These are phyloP conservation scores for Saccopteryx leptura DNA, from an alignment of 2,113 vertebrate genomes.

Conservation along the genomic window DNA sequence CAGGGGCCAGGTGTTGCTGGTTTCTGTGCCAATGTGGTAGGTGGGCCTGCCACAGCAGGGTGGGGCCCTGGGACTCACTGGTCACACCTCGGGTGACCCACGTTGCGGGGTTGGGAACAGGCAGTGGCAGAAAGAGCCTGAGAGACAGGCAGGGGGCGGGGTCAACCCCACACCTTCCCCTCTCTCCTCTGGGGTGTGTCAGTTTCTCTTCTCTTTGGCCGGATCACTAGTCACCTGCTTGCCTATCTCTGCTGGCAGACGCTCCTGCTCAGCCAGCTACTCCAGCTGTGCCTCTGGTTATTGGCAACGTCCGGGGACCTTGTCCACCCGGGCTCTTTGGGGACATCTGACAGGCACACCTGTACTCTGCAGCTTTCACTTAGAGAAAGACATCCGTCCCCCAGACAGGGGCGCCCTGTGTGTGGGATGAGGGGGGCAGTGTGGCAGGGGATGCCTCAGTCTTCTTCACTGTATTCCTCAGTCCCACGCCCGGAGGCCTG, in stretches of 20 bases:
- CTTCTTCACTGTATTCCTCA: neutral
- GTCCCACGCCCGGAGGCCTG: neutral
- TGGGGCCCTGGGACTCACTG: fast-evolving
- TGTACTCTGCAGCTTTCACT: neutral
- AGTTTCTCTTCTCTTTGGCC: neutral
- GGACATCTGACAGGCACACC: neutral
- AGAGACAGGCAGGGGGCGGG: fast-evolving
- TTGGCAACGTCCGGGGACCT: fast-evolving
- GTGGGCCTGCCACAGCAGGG: fast-evolving
- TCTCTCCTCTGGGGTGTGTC: neutral
- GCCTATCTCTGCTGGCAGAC: neutral
- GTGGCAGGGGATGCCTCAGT: fast-evolving
- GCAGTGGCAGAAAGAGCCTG: fast-evolving
- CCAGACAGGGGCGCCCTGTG: fast-evolving
- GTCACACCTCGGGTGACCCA: fast-evolving
- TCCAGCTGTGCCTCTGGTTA: neutral
- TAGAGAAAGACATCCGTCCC: neutral
- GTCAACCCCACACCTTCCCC: fast-evolving
- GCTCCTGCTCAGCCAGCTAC: neutral
- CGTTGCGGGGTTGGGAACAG: fast-evolving
- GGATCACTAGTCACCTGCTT: neutral
- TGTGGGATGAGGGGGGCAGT: fast-evolving
- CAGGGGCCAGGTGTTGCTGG: neutral
- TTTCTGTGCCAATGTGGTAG: fast-evolving
- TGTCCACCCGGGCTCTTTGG: neutral